These are phyloP conservation scores for Papilio gigon DNA, from an alignment of 2,888 invertebrate species.

Conservation along the genomic window DNA sequence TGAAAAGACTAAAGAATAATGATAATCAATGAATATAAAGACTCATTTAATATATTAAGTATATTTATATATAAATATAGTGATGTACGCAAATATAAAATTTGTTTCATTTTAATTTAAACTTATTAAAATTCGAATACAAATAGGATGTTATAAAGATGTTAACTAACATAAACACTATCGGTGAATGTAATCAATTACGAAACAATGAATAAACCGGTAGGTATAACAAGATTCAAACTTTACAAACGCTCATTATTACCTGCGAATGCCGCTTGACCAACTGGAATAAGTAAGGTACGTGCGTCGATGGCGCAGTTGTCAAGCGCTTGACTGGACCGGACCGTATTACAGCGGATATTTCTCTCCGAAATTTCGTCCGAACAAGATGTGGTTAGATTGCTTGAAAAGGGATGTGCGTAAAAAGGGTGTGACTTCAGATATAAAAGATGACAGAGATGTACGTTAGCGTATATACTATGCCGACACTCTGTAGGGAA, in stretches of 20 bases:
- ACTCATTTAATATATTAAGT: slow-evolving; percentile 8
- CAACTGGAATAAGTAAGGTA: too few relatives aligned
- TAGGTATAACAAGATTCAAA: not conserved
- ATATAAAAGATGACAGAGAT: too few relatives aligned
- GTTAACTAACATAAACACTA: not conserved
- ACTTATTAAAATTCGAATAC: not conserved
- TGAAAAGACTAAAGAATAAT: slow-evolving; percentile 62
- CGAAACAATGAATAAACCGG: slow-evolving; percentile 3
- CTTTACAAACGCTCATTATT: not conserved
- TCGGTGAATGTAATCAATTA: not conserved
- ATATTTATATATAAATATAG: not conserved
- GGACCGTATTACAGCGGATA: too few relatives aligned
- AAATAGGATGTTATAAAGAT: slow-evolving; percentile 3
- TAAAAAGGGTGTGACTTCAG: too few relatives aligned
- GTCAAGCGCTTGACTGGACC: too few relatives aligned
- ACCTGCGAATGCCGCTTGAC: not conserved
- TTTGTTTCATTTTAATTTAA: not conserved
- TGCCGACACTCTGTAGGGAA: too few relatives aligned
- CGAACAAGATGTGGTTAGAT: too few relatives aligned
- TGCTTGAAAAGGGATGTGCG: too few relatives aligned
- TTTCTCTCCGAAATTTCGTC: too few relatives aligned
- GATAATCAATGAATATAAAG: slow-evolving; percentile 53
- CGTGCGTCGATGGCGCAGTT: too few relatives aligned
- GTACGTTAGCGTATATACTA: too few relatives aligned
- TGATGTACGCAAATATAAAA: not conserved